A percentile compares a stretch with the other conserved stretches of the same genome.
phyloP scores from a whole-genome alignment of 2,797 vertebrate genomes.

The Pampus argenteus region DNA sequence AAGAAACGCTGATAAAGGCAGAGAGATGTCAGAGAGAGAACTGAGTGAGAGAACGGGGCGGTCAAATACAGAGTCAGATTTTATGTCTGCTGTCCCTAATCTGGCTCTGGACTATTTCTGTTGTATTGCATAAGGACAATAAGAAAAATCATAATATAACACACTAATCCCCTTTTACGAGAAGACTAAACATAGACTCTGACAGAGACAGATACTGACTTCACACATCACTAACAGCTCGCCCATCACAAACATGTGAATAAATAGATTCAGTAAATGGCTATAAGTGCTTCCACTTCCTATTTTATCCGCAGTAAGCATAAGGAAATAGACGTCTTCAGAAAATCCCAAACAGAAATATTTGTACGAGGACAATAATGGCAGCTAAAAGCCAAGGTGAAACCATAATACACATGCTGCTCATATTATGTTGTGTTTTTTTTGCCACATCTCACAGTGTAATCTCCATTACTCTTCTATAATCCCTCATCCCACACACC shows the following conservation, averaged over 20 bases:
- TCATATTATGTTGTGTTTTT: background rate
- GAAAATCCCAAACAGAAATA: background rate
- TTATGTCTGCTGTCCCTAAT: slow-evolving; percentile 56
- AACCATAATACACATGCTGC: slow-evolving; percentile 30
- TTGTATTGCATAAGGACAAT: slow-evolving; percentile 65
- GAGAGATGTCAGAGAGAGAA: slow-evolving; percentile 14
- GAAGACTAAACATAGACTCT: slow-evolving; percentile 67
- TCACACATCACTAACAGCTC: slow-evolving; percentile 16
- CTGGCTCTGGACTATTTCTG: slow-evolving; percentile 52
- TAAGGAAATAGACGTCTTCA: background rate
- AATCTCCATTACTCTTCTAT: slow-evolving; percentile 10
- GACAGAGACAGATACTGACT: slow-evolving; percentile 33
- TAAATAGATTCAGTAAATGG: background rate
- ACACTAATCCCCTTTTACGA: slow-evolving; percentile 62
- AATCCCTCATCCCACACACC: slow-evolving; percentile 9
- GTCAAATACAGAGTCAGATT: slow-evolving; percentile 40
- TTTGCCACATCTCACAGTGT: slow-evolving; percentile 14
- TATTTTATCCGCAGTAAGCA: background rate
- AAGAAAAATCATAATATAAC: slow-evolving; percentile 62
- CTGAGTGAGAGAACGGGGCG: slow-evolving; percentile 9
- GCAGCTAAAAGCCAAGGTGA: slow-evolving; percentile 32
- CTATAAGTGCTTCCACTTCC: background rate
- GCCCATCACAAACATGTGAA: slow-evolving; percentile 11
- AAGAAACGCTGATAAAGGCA: slow-evolving; percentile 15
- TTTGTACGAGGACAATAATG: slow-evolving; percentile 6